Conservation (phyloP, 1,140 invertebrate species). For the Procambarus clarkii region DNA sequence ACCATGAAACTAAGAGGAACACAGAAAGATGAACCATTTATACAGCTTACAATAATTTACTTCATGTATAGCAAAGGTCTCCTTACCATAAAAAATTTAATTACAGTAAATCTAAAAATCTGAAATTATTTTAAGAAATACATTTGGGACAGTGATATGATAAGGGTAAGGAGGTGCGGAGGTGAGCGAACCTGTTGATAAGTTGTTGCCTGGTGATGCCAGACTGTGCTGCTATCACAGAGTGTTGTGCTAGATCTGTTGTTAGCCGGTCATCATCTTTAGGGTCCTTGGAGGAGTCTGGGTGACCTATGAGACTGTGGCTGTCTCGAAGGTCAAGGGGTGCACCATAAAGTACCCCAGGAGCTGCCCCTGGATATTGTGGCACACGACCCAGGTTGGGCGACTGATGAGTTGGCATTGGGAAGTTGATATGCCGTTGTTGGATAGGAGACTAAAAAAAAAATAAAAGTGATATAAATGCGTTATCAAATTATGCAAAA, state of each 20-base stretch:
- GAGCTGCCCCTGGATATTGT: slow-evolving; percentile 70
- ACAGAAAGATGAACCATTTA: no score
- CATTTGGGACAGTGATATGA: neutral
- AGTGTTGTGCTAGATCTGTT: slow-evolving; percentile 77
- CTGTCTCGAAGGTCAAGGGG: slow-evolving; percentile 56
- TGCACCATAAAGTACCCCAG: slow-evolving; percentile 50
- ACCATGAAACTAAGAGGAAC: neutral
- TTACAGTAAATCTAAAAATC: no score
- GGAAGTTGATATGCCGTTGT: slow-evolving; percentile 55
- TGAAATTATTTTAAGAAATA: no score
- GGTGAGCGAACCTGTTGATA: slow-evolving; percentile 80
- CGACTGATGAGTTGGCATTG: slow-evolving; percentile 54
- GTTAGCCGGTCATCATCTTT: slow-evolving; percentile 75
- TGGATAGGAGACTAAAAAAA: slow-evolving; percentile 54
- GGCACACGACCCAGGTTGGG: slow-evolving; percentile 60
- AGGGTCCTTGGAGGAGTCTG: slow-evolving; percentile 72
- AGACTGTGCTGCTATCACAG: slow-evolving; percentile 80
- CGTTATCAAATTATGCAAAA: no score
- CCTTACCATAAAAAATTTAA: no score
- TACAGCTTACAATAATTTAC: no score
- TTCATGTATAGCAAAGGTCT: no score
- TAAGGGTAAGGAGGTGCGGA: neutral
- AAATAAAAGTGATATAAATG: neutral
- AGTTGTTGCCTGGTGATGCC: slow-evolving; percentile 91
- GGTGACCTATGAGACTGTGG: slow-evolving; percentile 40